These are phyloP conservation scores for Sisor rabdophorus DNA, from an alignment of 2,113 vertebrate species.

Conservation along the genomic window DNA sequence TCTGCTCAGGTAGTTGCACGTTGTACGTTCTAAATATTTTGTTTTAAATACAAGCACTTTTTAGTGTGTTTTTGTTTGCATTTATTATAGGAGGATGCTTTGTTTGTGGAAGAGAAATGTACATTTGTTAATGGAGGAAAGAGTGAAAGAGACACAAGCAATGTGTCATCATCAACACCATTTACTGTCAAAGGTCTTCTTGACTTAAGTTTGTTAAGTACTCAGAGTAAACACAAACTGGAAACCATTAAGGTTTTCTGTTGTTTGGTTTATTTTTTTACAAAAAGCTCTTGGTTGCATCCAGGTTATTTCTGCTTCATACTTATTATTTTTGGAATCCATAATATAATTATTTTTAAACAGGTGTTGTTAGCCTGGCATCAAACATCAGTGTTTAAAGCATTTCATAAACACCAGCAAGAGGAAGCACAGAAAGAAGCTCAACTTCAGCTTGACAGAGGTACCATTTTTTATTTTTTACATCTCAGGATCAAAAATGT, in stretches of 20 bases:
- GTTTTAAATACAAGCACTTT: not conserved
- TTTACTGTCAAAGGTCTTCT: constrained; percentile 72
- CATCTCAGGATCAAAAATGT: not conserved
- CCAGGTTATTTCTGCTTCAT: no score
- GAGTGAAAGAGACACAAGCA: constrained; percentile 55
- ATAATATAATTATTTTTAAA: not conserved
- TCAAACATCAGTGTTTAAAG: constrained; percentile 45
- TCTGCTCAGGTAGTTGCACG: constrained; percentile 55
- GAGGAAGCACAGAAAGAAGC: constrained; percentile 59
- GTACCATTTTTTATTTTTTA: constrained; percentile 57
- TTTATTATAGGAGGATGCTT: constrained; percentile 62
- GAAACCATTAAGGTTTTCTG: no score
- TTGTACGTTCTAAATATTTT: constrained; percentile 3
- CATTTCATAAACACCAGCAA: constrained; percentile 61
- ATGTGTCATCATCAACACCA: constrained; percentile 62
- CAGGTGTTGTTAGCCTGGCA: constrained; percentile 74
- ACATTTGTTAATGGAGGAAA: constrained; percentile 43
- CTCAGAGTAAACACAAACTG: no score
- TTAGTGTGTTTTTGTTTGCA: constrained; percentile 1
- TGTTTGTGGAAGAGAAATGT: constrained; percentile 71
- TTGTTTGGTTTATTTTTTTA: no score
- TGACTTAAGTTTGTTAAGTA: not conserved
- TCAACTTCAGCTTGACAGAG: constrained; percentile 59
- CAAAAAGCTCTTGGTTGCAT: no score
- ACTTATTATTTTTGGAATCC: not conserved